phyloP scores from a whole-genome alignment of 2,888 invertebrate species.

The Tryphoninae sp. region DNA sequence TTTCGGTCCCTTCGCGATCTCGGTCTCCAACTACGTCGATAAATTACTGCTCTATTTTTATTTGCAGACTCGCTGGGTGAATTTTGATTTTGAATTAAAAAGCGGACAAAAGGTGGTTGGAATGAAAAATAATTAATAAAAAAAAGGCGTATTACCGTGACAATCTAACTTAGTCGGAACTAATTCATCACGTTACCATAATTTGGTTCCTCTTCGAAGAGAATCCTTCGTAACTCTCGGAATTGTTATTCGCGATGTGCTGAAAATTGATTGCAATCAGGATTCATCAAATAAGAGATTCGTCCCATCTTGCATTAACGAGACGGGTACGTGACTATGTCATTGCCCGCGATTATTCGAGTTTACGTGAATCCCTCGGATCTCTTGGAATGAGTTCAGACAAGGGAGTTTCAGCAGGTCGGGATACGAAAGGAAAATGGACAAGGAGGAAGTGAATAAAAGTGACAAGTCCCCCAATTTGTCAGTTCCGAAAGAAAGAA shows the following conservation, averaged over 20 bases:
- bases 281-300: slow-evolving; percentile 24
- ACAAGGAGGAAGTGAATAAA: slow-evolving; percentile 38
- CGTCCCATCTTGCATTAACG: slow-evolving; percentile 20
- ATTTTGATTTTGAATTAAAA: no score
- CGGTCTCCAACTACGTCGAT: neutral
- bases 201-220: neutral
- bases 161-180: no score
- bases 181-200: neutral
- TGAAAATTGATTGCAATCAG: slow-evolving; percentile 44
- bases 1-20: no score
- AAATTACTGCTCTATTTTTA: neutral
- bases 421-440: slow-evolving; percentile 17
- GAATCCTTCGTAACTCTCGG: neutral
- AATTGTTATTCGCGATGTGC: neutral
- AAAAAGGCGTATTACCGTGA: no score
- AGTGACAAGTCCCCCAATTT: slow-evolving; percentile 69
- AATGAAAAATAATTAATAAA: no score
- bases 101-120: no score
- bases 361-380: slow-evolving; percentile 2
- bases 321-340: slow-evolving; percentile 16
- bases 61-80: no score
- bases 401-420: slow-evolving; percentile 20
- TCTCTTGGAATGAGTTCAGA: neutral
- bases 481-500: slow-evolving; percentile 58
- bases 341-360: slow-evolving; percentile 31